phyloP scores from a whole-genome alignment of 2,113 vertebrate genomes.

The Cephalophus harveyi region DNA sequence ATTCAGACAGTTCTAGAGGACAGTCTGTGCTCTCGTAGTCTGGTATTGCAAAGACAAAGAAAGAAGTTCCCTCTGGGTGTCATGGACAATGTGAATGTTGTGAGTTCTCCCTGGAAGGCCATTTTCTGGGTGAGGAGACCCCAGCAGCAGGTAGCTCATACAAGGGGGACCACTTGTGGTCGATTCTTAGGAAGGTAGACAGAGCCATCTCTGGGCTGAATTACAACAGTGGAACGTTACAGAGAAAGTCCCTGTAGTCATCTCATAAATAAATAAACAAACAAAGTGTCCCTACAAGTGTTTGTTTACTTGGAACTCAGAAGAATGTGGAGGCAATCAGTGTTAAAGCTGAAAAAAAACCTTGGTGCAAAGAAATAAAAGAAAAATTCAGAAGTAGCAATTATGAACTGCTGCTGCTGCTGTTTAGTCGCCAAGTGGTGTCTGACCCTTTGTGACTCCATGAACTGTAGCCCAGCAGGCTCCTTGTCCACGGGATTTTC shows the following conservation, averaged over 20 bases:
- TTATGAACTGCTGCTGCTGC: not conserved
- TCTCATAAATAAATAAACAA: not conserved
- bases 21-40: not conserved
- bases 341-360: not conserved
- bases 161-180: not conserved
- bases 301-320: not conserved
- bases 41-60: not conserved
- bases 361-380: not conserved
- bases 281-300: not conserved
- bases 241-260: not conserved
- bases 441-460: not conserved
- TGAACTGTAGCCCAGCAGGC: not conserved
- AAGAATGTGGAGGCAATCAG: not conserved
- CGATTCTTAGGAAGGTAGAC: not conserved
- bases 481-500: not conserved
- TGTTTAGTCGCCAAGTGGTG: not conserved
- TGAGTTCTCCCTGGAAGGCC: not conserved
- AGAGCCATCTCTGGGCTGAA: not conserved
- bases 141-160: not conserved
- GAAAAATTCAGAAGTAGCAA: not conserved
- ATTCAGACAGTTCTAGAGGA: not conserved
- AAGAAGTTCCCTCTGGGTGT: not conserved
- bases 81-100: not conserved
- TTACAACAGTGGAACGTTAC: not conserved
- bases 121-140: not conserved